Evolutionary conservation across 1,140 invertebrate species (phyloP), one percentile per base, ranked within the genome.

Genomic region (Dolichoris vasculosae): DNA sequence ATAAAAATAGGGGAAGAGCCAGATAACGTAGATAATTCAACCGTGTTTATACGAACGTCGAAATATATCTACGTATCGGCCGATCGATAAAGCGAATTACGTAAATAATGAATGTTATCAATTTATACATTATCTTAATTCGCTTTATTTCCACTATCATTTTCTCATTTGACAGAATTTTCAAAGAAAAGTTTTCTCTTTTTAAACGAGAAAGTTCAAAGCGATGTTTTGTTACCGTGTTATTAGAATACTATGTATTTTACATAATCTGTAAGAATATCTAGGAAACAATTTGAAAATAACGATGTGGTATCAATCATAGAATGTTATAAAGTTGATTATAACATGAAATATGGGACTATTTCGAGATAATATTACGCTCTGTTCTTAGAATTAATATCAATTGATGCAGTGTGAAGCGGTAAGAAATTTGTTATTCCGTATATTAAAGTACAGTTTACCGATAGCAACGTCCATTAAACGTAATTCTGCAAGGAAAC

Each of bases 241-340:
- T 69, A 38, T 69, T 69, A 38, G 67, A 69, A 69, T 38, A 38
- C 32, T 69, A 23, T 69, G 15, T 30, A 69, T 69, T 69, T 69
- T 69, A 69, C 32, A 69, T 69, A 69, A 69, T 69, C 1, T 15
- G 7, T 0, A 6, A n/a, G 1, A 69, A 38, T 69, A 69, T 38
- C 67, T 32, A 6, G 17, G 67, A 69, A 69, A 69, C 67, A 69
- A 69, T 69, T 69, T 38, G 32, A 69, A 38, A 69, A 69, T 73
- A 73, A 40, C 69, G 40, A 73, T 43, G 40, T 26, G 26, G 69
- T 26, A 73, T 43, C 23, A 73, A 73, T 73, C 38, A 73, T 1
- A 26, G 26, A 73, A 73, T 40, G 13, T 13, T 43, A 43, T 73
- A 73, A 73, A 73, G 32, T 73, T 40, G 23, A 73, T 43, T 43